Evolutionary conservation across 35 echinoderm and acorn worm species (phyloP), one percentile per base, ranked within the genome.

Genomic region (Heliocidaris tuberculata): DNA sequence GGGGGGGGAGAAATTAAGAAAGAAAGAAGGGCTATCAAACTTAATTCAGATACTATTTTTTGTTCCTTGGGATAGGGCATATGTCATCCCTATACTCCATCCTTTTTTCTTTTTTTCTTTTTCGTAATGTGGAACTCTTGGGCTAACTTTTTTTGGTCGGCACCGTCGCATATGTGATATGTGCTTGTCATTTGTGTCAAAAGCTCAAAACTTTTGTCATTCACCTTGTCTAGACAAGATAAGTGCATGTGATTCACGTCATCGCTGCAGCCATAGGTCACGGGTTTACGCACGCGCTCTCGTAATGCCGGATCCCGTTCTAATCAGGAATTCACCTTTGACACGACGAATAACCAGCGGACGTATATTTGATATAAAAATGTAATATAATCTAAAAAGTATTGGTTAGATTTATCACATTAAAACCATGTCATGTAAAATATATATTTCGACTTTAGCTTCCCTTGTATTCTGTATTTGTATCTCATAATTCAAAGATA

Each of bases 281-380:
- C 65, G 65, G 65, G 65, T 78, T 89, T 89, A 48, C 87, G 87
- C 87, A 89, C 87, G 87, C 87, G 31, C 65, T 78, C 65, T 78
- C 65, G 19, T 78, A 78, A 21, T n/a, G 65, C 65, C 65, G 65
- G 65, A 78, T 78, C 65, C 19, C 27, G 21, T 27, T 7, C 21
- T 19, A 19, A 78, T 27, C 17, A 24, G 21, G 65, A n/a, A 78
- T 15, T 89, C 31, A 89, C 87, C 87, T 89, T 48, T 89, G 87
- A 32, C 87, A 89, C 47, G 87, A 89, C 87, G 8, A 89, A 15
- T 47, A 47, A 89, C 87, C 19, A 32, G 87, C 87, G 87, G 87
- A 78, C 27, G 17, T 78, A 78, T 78, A 78, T 78, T 78, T 78
- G 65, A 78, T 5, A 19, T 19, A 19, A 7, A 27, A 78, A n/a